Evolutionary conservation across 2,113 vertebrate genomes (phyloP), one percentile per base, ranked within the genome.

Genomic region (Fulmarus glacialis): DNA sequence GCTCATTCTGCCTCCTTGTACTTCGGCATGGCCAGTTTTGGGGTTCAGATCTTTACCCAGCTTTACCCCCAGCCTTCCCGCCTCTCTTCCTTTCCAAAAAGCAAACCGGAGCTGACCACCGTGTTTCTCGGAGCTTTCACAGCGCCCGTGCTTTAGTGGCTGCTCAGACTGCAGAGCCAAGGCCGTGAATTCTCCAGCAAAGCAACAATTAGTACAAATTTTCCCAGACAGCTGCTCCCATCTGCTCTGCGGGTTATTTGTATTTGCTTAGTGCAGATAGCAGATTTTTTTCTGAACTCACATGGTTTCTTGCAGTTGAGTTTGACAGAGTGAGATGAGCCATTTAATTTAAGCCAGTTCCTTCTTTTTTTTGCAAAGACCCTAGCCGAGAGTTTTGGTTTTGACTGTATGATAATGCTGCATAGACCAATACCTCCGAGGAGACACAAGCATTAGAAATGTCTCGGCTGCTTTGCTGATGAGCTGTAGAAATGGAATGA

Each of bases 161-260:
- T 27, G 45, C 26, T 77, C 30, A 22, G 56, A 2, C 36, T 8
- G 62, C 30, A 5, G 45, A 53, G 38, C 50, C 0, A 0, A 52
- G 82, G 81, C 66, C 1, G 13, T 56, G 85, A 48, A 30, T 92
- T 52, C 82, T 72, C 68, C 45, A 40, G 79, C 74, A 80, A 78
- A 74, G 62, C 74, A 85, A 58, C 56, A 75, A 68, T 88, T 48
- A 90, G 88, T 3, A 52, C 85, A 60, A 7, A 72, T 93, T 72
- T 86, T 86, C 90, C 82, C 72, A 75, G 90, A 21, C 90, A 90
- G 86, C 90, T 93, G 90, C 85, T 94, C 82, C 90, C 92, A 86
- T 85, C 94, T 94, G 85, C 94, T 96, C 90, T 1, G n/a, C 0
- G 32, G 36, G 52, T 52, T 95, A 38, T 75, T 94, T 75, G 92